Conservation (phyloP, 92 coral and sea anemone species). For the Paragorgia papillata region DNA sequence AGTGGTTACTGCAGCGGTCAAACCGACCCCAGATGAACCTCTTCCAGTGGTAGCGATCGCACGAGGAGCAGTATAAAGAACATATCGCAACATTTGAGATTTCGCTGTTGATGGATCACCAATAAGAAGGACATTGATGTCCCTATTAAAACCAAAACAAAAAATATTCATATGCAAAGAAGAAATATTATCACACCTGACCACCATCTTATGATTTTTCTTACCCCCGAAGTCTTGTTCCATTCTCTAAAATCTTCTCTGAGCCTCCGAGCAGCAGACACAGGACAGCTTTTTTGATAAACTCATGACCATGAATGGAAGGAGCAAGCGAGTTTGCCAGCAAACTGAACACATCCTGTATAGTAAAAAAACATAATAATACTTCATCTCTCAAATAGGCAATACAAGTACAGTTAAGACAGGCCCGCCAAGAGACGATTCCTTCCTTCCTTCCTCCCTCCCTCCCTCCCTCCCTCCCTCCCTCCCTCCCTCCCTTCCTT, state of each 20-base stretch:
- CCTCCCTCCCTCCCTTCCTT: no score
- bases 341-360: conserved; percentile 84
- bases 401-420: no score
- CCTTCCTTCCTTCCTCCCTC: no score
- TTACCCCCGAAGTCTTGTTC: conserved; percentile 95
- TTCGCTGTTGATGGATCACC: conserved; percentile 99
- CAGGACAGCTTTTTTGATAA: conserved; percentile 89
- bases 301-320: conserved; percentile 95
- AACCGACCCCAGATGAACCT: conserved; percentile 97
- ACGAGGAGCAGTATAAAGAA: conserved; percentile 93
- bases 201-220: conserved; percentile 4
- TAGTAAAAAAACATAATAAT: not conserved
- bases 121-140: conserved; percentile 89
- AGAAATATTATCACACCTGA: not conserved
- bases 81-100: conserved; percentile 97
- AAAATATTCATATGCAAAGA: not conserved
- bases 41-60: conserved; percentile 99
- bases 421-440: no score
- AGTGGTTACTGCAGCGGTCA: conserved; percentile 97
- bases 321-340: conserved; percentile 91
- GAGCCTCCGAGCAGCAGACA: conserved; percentile 90
- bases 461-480: no score
- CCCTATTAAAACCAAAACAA: conserved; percentile 54
- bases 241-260: conserved; percentile 93
- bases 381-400: no score